Conservation (phyloP, 2,797 vertebrate genomes). For the Tamandua tetradactyla region DNA sequence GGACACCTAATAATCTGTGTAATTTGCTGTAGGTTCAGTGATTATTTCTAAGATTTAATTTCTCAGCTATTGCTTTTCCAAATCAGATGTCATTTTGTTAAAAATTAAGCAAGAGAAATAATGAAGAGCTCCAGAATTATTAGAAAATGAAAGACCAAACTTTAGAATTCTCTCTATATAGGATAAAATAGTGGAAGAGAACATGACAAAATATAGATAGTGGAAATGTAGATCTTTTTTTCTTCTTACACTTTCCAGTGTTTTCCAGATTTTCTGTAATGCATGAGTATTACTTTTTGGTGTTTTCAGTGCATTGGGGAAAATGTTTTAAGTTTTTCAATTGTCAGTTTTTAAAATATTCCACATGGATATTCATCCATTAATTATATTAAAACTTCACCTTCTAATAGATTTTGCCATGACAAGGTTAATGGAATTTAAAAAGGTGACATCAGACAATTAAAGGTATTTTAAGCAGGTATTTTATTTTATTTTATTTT, state of each 20-base stretch:
- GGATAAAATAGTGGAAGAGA: background rate
- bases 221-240: background rate
- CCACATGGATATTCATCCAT: background rate
- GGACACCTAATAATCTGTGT: background rate
- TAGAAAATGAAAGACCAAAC: background rate
- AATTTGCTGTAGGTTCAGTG: background rate
- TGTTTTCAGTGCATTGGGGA: background rate
- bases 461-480: background rate
- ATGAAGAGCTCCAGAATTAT: background rate
- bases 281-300: background rate
- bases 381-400: background rate
- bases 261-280: background rate
- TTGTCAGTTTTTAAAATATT: background rate
- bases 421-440: background rate
- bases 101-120: background rate
- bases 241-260: background rate
- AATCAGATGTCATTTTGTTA: background rate
- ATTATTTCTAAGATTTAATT: too few relatives aligned
- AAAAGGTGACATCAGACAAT: background rate
- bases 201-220: background rate
- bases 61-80: background rate
- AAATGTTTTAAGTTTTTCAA: background rate
- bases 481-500: too few relatives aligned
- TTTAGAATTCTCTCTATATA: background rate
- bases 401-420: background rate